These are phyloP conservation scores for Lypha dubia DNA, from an alignment of 2,888 invertebrate genomes.

Conservation along the genomic window DNA sequence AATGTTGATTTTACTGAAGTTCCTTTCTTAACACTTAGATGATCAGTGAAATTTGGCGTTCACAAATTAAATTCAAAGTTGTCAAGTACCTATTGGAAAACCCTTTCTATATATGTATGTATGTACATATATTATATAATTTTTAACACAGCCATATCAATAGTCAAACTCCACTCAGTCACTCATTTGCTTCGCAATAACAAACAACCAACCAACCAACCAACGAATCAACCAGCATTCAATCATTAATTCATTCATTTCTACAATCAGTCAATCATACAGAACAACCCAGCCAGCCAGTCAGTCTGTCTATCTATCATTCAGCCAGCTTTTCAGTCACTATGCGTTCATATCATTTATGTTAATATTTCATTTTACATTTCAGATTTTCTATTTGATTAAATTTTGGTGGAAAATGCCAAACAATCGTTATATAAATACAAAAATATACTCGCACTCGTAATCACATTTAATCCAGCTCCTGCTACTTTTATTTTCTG, in stretches of 20 bases:
- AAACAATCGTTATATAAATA: constrained; percentile 64
- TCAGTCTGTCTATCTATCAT: constrained; percentile 34
- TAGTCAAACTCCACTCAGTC: constrained; percentile 67
- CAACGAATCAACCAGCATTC: not conserved
- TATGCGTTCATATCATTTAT: constrained; percentile 65
- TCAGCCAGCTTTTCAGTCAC: constrained; percentile 48
- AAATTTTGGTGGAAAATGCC: constrained; percentile 75
- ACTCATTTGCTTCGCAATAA: not conserved
- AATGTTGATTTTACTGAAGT: no score
- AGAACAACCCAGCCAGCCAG: not conserved
- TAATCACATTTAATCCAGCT: constrained; percentile 46
- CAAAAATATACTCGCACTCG: constrained; percentile 66
- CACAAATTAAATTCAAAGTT: no score
- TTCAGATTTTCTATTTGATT: constrained; percentile 78
- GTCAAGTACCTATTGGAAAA: no score
- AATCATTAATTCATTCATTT: not conserved
- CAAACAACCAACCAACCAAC: no score
- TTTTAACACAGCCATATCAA: constrained; percentile 68
- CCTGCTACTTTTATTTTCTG: not conserved
- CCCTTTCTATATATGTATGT: not conserved
- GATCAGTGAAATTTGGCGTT: no score
- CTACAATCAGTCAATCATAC: constrained; percentile 11
- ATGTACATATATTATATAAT: no score
- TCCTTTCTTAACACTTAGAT: no score
- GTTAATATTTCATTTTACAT: constrained; percentile 75